phyloP scores from a whole-genome alignment of 2,113 vertebrate species.

The Onychostruthus taczanowskii region DNA sequence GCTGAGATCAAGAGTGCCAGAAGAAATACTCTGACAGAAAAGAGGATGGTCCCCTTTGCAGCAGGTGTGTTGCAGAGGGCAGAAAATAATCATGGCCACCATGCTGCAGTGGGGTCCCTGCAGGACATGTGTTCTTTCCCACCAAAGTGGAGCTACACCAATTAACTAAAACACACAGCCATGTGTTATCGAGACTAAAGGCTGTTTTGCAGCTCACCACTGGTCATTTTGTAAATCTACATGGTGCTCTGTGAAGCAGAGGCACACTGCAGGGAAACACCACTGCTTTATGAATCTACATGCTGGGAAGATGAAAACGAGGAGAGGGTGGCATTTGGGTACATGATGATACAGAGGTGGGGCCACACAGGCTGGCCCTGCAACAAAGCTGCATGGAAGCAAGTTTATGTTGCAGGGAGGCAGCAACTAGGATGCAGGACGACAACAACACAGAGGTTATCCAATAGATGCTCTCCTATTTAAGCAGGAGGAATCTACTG shows the following conservation, averaged over 20 bases:
- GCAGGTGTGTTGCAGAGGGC: background rate
- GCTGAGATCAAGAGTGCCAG: background rate
- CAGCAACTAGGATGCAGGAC: rapidly evolving
- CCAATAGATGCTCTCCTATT: background rate
- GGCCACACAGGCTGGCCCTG: background rate
- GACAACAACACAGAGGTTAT: background rate
- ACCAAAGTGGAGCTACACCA: background rate
- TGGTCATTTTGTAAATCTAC: background rate
- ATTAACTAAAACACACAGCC: background rate
- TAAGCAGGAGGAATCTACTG: background rate
- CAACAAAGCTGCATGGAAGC: background rate
- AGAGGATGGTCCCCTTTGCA: background rate
- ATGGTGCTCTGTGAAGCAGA: background rate
- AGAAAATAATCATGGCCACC: background rate
- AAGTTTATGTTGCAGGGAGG: background rate
- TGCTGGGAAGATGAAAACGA: background rate
- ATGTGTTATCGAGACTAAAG: background rate
- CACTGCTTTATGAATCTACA: background rate
- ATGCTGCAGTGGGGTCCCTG: background rate
- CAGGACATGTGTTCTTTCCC: rapidly evolving
- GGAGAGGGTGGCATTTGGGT: background rate
- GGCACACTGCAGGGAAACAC: background rate
- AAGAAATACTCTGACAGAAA: background rate
- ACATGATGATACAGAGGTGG: rapidly evolving
- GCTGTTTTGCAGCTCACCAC: background rate